phyloP scores from a whole-genome alignment of 2,888 invertebrate species.

The Heliconius ethilla region DNA sequence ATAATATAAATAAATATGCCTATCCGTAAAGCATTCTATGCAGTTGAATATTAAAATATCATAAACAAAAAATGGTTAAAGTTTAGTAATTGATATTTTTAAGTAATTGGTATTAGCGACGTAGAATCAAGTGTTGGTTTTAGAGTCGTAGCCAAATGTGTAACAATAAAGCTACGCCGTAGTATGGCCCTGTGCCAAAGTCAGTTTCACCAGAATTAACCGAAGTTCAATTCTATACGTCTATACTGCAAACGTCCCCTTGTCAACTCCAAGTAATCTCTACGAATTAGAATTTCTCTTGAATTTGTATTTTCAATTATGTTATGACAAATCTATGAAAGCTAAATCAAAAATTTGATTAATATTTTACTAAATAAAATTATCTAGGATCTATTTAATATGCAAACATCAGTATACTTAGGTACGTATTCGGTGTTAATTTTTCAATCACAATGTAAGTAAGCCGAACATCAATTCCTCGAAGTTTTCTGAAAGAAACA shows the following conservation, averaged over 20 bases:
- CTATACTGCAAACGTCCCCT: slow-evolving; percentile 19
- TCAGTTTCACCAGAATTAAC: slow-evolving; percentile 36
- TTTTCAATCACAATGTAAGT: neutral
- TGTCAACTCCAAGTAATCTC: slow-evolving; percentile 17
- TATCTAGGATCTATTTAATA: too few relatives aligned
- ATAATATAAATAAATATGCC: neutral
- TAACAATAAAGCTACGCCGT: slow-evolving; percentile 36
- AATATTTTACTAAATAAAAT: too few relatives aligned
- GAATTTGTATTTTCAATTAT: neutral
- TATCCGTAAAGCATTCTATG: neutral
- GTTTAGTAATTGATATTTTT: slow-evolving; percentile 17
- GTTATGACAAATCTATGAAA: neutral
- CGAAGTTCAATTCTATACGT: slow-evolving; percentile 33
- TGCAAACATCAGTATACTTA: neutral
- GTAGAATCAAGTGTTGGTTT: slow-evolving; percentile 17
- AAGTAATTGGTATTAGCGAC: neutral
- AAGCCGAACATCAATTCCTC: neutral
- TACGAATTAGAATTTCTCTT: neutral
- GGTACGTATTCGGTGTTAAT: neutral
- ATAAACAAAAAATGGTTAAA: neutral
- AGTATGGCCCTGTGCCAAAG: slow-evolving; percentile 37
- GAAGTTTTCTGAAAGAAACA: slow-evolving; percentile 12
- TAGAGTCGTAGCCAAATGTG: slow-evolving; percentile 25
- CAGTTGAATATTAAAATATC: neutral
- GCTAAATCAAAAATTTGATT: too few relatives aligned